Conservation (phyloP, 2,113 vertebrate genomes). For the Phalacrocorax brasilianus region DNA sequence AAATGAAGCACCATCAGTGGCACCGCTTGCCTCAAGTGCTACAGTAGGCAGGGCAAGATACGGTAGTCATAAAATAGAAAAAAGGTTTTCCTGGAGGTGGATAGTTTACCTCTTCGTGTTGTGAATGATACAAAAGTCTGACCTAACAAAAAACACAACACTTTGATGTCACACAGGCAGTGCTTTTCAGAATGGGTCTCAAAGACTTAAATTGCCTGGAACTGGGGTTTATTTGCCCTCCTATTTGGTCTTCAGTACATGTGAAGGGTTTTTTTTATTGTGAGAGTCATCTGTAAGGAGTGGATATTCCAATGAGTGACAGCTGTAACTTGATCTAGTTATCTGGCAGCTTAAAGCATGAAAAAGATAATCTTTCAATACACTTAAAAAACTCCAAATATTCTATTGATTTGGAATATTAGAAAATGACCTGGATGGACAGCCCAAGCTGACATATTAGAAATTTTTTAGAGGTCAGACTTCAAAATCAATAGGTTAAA, state of each 20-base stretch:
- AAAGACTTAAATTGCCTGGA: background rate
- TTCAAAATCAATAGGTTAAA: background rate
- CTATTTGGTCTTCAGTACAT: background rate
- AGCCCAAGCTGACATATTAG: background rate
- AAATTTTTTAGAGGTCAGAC: background rate
- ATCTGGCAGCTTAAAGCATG: background rate
- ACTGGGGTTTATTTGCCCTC: background rate
- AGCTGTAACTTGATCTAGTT: background rate
- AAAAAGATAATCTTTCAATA: background rate
- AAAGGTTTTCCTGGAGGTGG: background rate
- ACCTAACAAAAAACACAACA: background rate
- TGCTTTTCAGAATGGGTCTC: background rate
- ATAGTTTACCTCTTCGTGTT: background rate
- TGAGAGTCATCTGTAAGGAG: background rate
- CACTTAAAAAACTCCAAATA: background rate
- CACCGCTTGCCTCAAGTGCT: rapidly evolving
- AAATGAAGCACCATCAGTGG: background rate
- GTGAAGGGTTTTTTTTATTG: background rate
- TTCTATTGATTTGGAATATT: background rate
- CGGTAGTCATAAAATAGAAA: background rate
- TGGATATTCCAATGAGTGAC: background rate
- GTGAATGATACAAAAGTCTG: background rate
- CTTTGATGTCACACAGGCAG: background rate
- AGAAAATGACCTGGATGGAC: background rate
- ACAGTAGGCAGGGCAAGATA: background rate